Conservation (phyloP, 2,888 invertebrate species). For the Campopleginae sp. region DNA sequence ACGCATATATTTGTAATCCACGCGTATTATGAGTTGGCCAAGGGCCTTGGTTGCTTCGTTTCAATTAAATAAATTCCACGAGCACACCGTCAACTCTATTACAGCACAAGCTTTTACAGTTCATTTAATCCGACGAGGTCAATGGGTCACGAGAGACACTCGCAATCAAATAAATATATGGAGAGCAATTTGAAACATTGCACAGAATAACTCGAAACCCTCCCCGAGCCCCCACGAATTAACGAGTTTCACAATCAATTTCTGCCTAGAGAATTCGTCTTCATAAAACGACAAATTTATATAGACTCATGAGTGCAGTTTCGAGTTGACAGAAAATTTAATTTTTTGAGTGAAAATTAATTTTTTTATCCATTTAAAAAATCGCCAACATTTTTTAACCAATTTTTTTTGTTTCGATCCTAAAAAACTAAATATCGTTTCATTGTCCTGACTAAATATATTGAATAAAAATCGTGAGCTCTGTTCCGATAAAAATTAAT, state of each 20-base stretch:
- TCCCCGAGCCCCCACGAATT: background rate
- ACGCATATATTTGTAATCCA: background rate
- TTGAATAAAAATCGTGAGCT: too few species aligned
- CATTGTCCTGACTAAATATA: too few species aligned
- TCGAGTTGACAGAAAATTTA: slow-evolving; percentile 42
- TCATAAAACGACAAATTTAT: background rate
- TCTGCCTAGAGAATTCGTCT: background rate
- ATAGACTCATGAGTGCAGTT: background rate
- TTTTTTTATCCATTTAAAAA: too few species aligned
- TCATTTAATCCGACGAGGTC: slow-evolving; percentile 54
- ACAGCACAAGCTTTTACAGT: slow-evolving; percentile 46
- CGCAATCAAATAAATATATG: slow-evolving; percentile 45
- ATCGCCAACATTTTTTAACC: too few species aligned
- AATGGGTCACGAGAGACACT: slow-evolving; percentile 60
- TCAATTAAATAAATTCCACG: slow-evolving; percentile 63
- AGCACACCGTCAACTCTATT: slow-evolving; percentile 21
- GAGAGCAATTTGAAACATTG: slow-evolving; percentile 50
- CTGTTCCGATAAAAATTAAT: too few species aligned
- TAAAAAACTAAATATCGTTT: too few species aligned
- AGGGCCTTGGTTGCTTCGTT: slow-evolving; percentile 48
- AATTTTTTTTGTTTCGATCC: too few species aligned
- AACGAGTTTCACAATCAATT: background rate
- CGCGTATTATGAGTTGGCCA: slow-evolving; percentile 5
- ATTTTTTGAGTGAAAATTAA: slow-evolving; percentile 37
- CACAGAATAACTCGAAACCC: slow-evolving; percentile 34